Percentiles rank a stretch among this genome's conserved stretches.
Conservation (phyloP, 2,797 vertebrate genomes). For the Melanogrammus aeglefinus region DNA sequence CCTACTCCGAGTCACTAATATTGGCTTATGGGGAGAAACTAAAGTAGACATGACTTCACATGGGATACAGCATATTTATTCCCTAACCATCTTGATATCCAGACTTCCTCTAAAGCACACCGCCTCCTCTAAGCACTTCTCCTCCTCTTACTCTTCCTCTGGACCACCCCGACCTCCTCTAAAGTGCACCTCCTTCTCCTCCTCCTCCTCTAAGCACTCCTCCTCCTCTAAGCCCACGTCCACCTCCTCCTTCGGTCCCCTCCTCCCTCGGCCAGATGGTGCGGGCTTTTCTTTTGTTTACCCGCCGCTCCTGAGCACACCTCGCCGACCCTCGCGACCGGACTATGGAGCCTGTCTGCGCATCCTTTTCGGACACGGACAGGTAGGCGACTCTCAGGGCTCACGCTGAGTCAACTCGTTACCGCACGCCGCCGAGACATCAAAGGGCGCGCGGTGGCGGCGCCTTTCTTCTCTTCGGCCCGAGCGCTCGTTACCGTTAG, state of each 20-base stretch:
- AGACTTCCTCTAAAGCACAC: constrained; percentile 20
- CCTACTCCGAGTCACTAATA: not conserved
- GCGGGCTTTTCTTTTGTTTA: constrained; percentile 74
- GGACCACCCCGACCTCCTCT: too few species aligned
- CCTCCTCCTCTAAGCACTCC: constrained; percentile 56
- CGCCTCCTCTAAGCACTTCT: constrained; percentile 56
- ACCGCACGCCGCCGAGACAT: too few species aligned
- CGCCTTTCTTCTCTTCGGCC: too few species aligned
- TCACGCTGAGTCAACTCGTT: constrained; percentile 10
- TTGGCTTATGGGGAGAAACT: not conserved
- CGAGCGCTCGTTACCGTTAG: constrained; percentile 20
- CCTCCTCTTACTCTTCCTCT: too few species aligned
- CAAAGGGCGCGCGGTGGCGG: too few species aligned
- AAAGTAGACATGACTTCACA: not conserved
- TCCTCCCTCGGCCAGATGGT: constrained; percentile 79
- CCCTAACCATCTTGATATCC: constrained; percentile 28
- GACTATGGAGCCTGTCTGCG: constrained; percentile 57
- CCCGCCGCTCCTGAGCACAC: constrained; percentile 58
- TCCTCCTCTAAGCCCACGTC: not conserved
- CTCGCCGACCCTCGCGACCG: constrained; percentile 56
- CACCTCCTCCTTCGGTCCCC: constrained; percentile 70
- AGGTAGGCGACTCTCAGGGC: constrained; percentile 47
- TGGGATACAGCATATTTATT: not conserved
- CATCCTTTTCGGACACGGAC: constrained; percentile 37
- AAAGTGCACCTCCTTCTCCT: too few species aligned